Base-by-base conservation (phyloP, 2,888 invertebrate species). In the Caenorhabditis sp. region DNA sequence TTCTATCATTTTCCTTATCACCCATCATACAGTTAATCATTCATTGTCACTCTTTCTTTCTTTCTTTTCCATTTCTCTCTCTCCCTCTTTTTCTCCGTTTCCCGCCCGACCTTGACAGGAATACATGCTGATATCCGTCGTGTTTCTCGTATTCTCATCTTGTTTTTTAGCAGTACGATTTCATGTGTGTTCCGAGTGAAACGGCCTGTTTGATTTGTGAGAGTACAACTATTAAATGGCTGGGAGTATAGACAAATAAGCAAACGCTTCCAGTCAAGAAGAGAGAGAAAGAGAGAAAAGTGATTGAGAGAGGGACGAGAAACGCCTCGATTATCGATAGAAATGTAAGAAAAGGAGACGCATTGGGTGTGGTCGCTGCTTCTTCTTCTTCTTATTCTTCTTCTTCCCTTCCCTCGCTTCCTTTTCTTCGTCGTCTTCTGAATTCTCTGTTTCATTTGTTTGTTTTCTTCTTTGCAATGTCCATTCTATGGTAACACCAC, bases 311-410 rank as follows among this genome's bases (percentile, higher is more conserved):
- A 48, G 37, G 13, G 37, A 37, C 17, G 53, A 43, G 20, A 46
- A 24, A 48, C 2, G 41, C 24, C 43, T 17, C 22, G 66, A 59
- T 52, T 59, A 45, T 48, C 43, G 46, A 50, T 61, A 56, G 55
- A 52, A 70, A 56, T 50, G 41, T 30, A 41, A 45, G 58, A 52
- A 30, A 48, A 3, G 13, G 43, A 46, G 26, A 46, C 20, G 27
- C 26, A 41, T 61, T 62, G 62, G 62, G 62, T 62, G 62, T 62
- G 62, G 62, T 52, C 62, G 24, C 26, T 26, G 26, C 45, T 41
- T 43, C 56, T 43, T 50, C 17, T 50, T 24, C 52, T 17, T 30
- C 20, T 13, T 27, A 26, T 58, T n/a, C 55, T 41, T 27, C 55
- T 41, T 39, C 39, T 61, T 30, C 50, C 24, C 30, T 17, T 58